Conservation (phyloP, 1,140 invertebrate genomes). For the Neomicropteryx cornuta region DNA sequence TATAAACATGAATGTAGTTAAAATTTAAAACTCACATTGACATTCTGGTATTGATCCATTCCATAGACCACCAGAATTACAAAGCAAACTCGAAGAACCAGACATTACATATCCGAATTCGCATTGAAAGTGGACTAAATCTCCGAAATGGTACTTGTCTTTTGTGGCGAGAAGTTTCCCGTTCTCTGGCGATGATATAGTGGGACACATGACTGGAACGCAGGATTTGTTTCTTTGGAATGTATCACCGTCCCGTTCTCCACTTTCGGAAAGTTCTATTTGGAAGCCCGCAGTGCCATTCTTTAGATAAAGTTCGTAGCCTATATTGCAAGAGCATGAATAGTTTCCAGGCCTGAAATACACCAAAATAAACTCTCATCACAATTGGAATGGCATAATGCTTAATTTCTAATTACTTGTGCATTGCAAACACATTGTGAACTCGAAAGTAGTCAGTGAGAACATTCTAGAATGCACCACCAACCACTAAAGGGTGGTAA, state of each 20-base stretch:
- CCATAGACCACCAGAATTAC: conserved; percentile 85
- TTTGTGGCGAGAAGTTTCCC: conserved; percentile 78
- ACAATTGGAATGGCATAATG: too few relatives aligned
- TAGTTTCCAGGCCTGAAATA: conserved; percentile 64
- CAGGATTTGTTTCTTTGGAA: conserved; percentile 92
- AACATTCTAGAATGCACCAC: too few relatives aligned
- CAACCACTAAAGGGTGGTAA: too few relatives aligned
- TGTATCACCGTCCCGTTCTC: conserved; percentile 74
- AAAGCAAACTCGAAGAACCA: conserved; percentile 72
- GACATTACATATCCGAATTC: conserved; percentile 90
- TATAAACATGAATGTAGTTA: conserved; percentile 3
- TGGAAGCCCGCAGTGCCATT: conserved; percentile 88
- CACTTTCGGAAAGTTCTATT: conserved; percentile 74
- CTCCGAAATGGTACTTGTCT: conserved; percentile 77
- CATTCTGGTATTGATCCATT: conserved; percentile 89
- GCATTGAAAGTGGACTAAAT: conserved; percentile 86
- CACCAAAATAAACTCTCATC: conserved; percentile 10
- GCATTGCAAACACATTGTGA: too few relatives aligned
- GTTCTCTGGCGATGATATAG: conserved; percentile 73
- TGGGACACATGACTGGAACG: conserved; percentile 84
- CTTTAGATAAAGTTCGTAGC: conserved; percentile 79
- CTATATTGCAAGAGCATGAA: conserved; percentile 82
- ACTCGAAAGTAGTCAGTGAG: too few relatives aligned
- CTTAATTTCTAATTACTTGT: too few relatives aligned
- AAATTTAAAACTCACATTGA: conserved; percentile 63